A percentile compares a stretch with the other conserved stretches of the same genome.
phyloP scores from a whole-genome alignment of 2,888 invertebrate species.

The Acanthosepion lycidas region DNA sequence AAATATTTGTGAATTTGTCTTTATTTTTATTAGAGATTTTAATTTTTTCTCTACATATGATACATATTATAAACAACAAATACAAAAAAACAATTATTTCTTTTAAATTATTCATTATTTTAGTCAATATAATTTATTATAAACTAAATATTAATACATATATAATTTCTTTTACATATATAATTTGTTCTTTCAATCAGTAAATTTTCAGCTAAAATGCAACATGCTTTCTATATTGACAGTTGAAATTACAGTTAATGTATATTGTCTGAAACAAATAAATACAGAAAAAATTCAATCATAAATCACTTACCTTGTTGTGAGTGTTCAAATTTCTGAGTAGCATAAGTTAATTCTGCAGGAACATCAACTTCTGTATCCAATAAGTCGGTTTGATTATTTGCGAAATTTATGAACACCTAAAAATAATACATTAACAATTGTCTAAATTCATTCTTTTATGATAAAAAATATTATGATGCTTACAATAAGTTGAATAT shows the following conservation, averaged over 20 bases:
- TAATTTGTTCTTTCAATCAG: too few species aligned
- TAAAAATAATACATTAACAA: conserved; percentile 54
- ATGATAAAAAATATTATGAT: not conserved
- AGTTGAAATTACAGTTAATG: not conserved
- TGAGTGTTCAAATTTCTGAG: not conserved
- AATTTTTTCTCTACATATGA: not conserved
- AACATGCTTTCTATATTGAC: not conserved
- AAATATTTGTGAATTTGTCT: too few species aligned
- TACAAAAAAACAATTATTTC: not conserved
- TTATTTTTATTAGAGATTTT: too few species aligned
- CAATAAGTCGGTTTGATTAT: conserved; percentile 74
- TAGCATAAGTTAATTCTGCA: conserved; percentile 35
- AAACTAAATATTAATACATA: not conserved
- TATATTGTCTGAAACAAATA: not conserved
- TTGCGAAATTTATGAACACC: conserved; percentile 77
- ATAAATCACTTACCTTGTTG: conserved; percentile 4
- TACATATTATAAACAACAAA: not conserved
- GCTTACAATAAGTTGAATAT: not conserved
- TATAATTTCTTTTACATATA: too few species aligned
- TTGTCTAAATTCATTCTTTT: not conserved
- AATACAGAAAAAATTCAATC: not conserved
- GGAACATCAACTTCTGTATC: conserved; percentile 59
- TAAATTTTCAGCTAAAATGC: too few species aligned
- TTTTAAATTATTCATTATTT: not conserved
- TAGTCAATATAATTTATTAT: not conserved